Conservation (phyloP, 2,888 invertebrate genomes). For the Seladonia tumulorum region DNA sequence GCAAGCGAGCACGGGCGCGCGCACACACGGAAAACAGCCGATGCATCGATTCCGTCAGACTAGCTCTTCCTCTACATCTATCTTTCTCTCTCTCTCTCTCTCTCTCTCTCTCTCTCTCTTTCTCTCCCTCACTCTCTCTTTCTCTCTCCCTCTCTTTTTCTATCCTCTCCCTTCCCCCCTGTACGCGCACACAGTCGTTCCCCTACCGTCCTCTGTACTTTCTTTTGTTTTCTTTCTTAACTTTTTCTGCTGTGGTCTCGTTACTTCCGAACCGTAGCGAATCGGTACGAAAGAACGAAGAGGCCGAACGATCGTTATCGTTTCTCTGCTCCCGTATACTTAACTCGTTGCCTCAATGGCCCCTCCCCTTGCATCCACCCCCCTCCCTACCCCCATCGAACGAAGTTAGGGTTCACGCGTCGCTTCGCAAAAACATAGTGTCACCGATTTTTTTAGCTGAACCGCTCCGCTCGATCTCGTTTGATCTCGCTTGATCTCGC, state of each 20-base stretch:
- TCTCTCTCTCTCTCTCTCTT: background rate
- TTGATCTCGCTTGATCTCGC: conserved; percentile 10
- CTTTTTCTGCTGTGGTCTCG: background rate
- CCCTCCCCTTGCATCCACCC: background rate
- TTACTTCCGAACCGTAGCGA: conserved; percentile 3
- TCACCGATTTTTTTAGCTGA: conserved; percentile 8
- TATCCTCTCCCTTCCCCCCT: background rate
- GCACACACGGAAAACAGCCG: background rate
- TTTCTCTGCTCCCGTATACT: background rate
- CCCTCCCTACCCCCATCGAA: background rate
- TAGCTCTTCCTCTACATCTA: background rate
- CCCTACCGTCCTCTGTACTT: background rate
- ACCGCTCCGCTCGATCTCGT: conserved; percentile 10
- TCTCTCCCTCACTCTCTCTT: background rate
- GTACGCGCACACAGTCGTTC: background rate
- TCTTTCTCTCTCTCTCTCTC: background rate
- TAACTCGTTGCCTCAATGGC: background rate
- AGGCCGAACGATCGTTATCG: conserved; percentile 12
- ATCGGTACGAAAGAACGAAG: background rate
- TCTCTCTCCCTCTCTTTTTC: background rate
- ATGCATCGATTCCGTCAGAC: background rate
- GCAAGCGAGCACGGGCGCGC: background rate
- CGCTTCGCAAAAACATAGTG: background rate
- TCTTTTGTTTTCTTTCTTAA: background rate
- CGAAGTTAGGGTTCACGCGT: conserved; percentile 12